phyloP scores from a whole-genome alignment of 2,113 vertebrate species.

The Theristicus caerulescens region DNA sequence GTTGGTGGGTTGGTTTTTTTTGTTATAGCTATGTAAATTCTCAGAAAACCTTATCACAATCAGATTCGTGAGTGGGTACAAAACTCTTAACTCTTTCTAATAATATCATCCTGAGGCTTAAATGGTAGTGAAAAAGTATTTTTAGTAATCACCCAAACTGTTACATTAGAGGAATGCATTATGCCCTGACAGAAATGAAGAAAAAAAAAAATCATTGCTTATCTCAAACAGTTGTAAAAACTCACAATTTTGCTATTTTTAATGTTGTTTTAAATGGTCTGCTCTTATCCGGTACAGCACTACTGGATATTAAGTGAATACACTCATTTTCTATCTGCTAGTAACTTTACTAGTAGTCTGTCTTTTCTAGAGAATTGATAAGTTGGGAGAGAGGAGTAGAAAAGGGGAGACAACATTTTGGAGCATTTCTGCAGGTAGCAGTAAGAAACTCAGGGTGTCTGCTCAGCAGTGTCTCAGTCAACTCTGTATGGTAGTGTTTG shows the following conservation, averaged over 20 bases:
- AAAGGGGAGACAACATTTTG: background rate
- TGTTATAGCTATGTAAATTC: background rate
- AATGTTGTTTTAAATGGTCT: background rate
- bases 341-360: background rate
- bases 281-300: background rate
- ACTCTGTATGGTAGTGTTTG: background rate
- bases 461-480: background rate
- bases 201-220: background rate
- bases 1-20: background rate
- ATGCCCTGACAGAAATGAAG: background rate
- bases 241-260: background rate
- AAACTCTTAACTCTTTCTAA: background rate
- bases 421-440: background rate
- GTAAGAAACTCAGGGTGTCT: fast-evolving
- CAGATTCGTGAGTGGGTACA: background rate
- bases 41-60: background rate
- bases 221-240: background rate
- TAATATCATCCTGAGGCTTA: background rate
- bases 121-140: background rate
- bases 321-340: background rate
- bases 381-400: background rate
- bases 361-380: background rate
- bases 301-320: background rate
- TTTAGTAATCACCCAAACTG: background rate
- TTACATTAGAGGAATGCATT: background rate